Evolutionary conservation across 2,888 invertebrate species (phyloP).

Genomic region (Chloromyia formosa): DNA sequence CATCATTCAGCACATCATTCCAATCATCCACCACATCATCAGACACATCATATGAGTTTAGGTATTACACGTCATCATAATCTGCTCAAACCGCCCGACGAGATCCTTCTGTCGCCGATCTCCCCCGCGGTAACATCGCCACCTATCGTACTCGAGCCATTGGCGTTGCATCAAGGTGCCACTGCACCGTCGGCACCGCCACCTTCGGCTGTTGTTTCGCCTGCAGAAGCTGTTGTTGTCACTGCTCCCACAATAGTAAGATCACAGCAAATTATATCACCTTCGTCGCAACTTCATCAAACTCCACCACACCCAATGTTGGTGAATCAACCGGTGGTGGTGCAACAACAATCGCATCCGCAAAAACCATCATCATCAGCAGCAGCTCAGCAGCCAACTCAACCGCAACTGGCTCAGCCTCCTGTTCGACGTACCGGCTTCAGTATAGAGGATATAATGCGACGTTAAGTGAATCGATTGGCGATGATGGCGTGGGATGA

Average conservation of each 20-base stretch:
- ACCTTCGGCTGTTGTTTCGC: constrained; percentile 45
- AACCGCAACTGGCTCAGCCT: constrained; percentile 55
- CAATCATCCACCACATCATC: constrained; percentile 45
- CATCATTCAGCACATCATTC: constrained; percentile 49
- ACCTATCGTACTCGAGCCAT: constrained; percentile 49
- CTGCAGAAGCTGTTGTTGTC: constrained; percentile 24
- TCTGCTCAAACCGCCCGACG: constrained; percentile 51
- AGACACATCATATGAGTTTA: constrained; percentile 51
- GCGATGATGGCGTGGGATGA: constrained; percentile 5
- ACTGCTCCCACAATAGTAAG: constrained; percentile 15
- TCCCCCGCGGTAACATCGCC: constrained; percentile 50
- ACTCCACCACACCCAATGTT: constrained; percentile 10
- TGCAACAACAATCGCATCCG: neutral
- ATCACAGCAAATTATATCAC: constrained; percentile 26
- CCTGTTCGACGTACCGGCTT: constrained; percentile 82
- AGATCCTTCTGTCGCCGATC: constrained; percentile 49
- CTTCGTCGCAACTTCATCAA: constrained; percentile 18
- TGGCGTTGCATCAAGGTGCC: constrained; percentile 48
- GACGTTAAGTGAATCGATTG: constrained; percentile 69
- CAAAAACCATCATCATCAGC: constrained; percentile 33
- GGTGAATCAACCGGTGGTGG: neutral
- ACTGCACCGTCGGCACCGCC: constrained; percentile 7
- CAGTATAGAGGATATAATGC: constrained; percentile 91
- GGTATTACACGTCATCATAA: constrained; percentile 60
- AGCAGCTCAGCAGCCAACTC: constrained; percentile 29